A percentile compares a stretch with the other conserved stretches of the same genome.
These are phyloP conservation scores for Busseola fusca DNA, from an alignment of 2,888 invertebrate species.

Conservation along the genomic window DNA sequence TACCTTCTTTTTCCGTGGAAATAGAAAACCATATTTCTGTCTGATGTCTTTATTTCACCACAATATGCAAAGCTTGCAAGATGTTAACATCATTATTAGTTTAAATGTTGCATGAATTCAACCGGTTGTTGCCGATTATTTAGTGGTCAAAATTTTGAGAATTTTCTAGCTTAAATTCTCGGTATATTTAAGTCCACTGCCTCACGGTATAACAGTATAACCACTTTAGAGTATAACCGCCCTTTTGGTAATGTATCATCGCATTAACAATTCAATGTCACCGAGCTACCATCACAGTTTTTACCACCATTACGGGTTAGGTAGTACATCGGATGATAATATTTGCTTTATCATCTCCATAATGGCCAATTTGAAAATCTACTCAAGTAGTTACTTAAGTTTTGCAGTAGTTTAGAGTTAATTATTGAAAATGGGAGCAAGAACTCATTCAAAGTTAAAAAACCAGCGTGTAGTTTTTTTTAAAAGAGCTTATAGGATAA, in stretches of 20 bases:
- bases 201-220: too few relatives aligned
- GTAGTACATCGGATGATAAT: neutral
- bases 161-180: neutral
- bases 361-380: neutral
- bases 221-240: neutral
- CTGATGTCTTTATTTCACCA: slow-evolving; percentile 20
- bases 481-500: neutral
- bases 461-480: rapidly evolving
- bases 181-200: neutral
- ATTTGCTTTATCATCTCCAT: neutral
- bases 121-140: neutral
- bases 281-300: neutral
- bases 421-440: neutral
- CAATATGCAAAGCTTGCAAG: slow-evolving; percentile 7
- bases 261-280: neutral
- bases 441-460: neutral
- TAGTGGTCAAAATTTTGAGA: neutral
- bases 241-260: neutral
- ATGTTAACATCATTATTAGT: neutral
- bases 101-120: slow-evolving; percentile 1
- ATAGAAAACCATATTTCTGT: neutral
- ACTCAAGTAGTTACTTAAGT: neutral
- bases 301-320: neutral
- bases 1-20: slow-evolving; percentile 8
- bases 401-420: neutral